A percentile compares a stretch with the other conserved stretches of the same genome.
Conservation (phyloP, 2,113 vertebrate species). For the Oryctolagus cuniculus region DNA sequence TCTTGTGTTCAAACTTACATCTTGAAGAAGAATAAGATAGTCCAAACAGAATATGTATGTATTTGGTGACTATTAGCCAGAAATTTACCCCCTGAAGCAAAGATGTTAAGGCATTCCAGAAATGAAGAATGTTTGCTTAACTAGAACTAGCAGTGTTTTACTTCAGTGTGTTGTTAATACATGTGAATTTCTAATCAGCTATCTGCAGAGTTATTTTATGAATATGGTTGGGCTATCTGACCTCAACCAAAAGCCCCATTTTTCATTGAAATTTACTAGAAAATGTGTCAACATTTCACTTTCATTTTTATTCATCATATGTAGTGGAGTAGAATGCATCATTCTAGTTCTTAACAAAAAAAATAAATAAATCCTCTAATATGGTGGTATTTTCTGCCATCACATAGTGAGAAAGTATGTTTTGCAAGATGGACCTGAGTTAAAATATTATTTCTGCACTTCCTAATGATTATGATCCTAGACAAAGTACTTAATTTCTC, state of each 20-base stretch:
- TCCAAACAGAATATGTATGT: neutral
- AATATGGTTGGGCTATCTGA: neutral
- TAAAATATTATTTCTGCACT: neutral
- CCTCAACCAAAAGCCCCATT: neutral
- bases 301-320: neutral
- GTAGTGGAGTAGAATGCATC: neutral
- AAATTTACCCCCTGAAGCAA: neutral
- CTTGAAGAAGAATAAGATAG: neutral
- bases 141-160: neutral
- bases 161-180: neutral
- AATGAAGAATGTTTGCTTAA: neutral
- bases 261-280: slow-evolving; percentile 1
- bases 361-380: neutral
- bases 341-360: neutral
- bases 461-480: neutral
- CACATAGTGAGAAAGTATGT: neutral
- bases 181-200: neutral
- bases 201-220: neutral
- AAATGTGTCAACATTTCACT: neutral
- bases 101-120: slow-evolving; percentile 21
- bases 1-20: neutral
- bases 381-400: neutral
- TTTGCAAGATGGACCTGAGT: neutral
- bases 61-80: neutral
- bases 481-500: neutral